A percentile compares a stretch with the other conserved stretches of the same genome.
phyloP scores from a whole-genome alignment of 1,140 invertebrate species.

The Macrobrachium nipponense region DNA sequence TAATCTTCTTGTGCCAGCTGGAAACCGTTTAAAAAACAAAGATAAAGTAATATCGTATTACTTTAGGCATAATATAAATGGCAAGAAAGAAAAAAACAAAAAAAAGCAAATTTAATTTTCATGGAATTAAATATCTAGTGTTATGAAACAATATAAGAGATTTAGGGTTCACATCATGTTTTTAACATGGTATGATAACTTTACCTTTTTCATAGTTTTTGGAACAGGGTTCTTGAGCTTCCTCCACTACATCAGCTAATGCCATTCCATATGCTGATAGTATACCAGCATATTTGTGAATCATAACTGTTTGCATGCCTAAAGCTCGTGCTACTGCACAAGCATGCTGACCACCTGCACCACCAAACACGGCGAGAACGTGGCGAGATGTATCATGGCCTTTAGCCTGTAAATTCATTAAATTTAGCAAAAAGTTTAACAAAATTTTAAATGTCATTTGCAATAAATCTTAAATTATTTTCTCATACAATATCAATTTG shows the following conservation, averaged over 20 bases:
- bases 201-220: slow-evolving; percentile 75
- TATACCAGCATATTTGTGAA: slow-evolving; percentile 96
- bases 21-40: too few relatives aligned
- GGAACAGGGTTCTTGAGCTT: slow-evolving; percentile 89
- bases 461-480: neutral
- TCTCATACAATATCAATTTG: too few relatives aligned
- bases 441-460: slow-evolving; percentile 38
- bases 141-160: too few relatives aligned
- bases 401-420: slow-evolving; percentile 77
- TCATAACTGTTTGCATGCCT: slow-evolving; percentile 87
- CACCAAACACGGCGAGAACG: slow-evolving; percentile 96
- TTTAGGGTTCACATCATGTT: too few relatives aligned
- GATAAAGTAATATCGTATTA: too few relatives aligned
- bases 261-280: slow-evolving; percentile 99
- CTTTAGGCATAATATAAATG: neutral
- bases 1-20: too few relatives aligned
- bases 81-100: neutral
- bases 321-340: slow-evolving; percentile 93
- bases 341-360: slow-evolving; percentile 98
- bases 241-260: slow-evolving; percentile 96
- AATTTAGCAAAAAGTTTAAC: neutral
- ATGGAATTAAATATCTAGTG: too few relatives aligned
- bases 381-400: slow-evolving; percentile 95
- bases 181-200: neutral
- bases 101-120: too few relatives aligned